Evolutionary conservation across 2,113 vertebrate genomes (phyloP).

Genomic region (Ivindomyrus marchei): DNA sequence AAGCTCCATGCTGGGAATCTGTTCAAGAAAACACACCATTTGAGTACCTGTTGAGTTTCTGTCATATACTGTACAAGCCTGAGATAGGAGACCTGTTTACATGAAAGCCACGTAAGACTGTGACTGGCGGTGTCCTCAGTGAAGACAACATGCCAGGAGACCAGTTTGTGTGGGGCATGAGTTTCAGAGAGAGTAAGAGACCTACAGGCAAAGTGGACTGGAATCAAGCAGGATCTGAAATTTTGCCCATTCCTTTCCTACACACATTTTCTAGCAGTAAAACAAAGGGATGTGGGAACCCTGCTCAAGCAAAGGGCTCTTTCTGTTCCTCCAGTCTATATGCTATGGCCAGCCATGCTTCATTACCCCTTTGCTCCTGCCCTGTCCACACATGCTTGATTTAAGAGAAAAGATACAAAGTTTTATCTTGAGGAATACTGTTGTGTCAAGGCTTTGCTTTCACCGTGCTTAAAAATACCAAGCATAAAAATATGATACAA

Average conservation of each 20-base stretch:
- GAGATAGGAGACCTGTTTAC: not conserved
- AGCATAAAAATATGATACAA: not conserved
- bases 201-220: not conserved
- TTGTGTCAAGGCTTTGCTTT: not conserved
- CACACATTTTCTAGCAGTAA: not conserved
- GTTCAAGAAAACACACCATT: not conserved
- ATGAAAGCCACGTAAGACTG: not conserved
- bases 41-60: not conserved
- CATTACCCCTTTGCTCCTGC: not conserved
- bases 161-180: not conserved
- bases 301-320: not conserved
- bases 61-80: not conserved
- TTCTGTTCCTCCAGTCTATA: not conserved
- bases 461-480: not conserved
- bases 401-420: no score
- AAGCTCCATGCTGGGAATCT: not conserved
- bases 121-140: not conserved
- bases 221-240: not conserved
- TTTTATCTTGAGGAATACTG: not conserved
- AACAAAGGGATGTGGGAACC: not conserved
- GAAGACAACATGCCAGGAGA: not conserved
- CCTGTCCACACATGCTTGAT: not conserved
- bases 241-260: not conserved
- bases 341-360: not conserved
- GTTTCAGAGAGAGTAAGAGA: not conserved